Evolutionary conservation across 1,140 invertebrate species (phyloP).

Genomic region (Orchesella cincta): DNA sequence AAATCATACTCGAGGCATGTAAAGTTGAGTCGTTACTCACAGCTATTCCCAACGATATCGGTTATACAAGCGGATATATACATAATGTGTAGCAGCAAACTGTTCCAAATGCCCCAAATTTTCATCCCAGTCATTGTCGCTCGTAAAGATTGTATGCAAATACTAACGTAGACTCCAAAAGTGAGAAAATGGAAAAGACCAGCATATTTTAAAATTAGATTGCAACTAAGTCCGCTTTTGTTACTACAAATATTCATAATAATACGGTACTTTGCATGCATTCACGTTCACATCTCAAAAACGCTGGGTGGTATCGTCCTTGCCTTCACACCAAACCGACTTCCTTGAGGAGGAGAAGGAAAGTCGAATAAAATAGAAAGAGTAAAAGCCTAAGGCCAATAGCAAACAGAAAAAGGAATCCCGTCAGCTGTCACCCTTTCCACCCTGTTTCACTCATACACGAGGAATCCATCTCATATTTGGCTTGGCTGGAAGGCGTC

Average conservation of each 20-base stretch:
- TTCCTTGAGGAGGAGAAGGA: neutral
- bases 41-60: too few species aligned
- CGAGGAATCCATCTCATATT: conserved; percentile 12
- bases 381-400: conserved; percentile 4
- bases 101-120: neutral
- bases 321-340: too few species aligned
- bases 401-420: conserved; percentile 8
- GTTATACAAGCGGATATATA: neutral
- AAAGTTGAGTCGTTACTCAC: conserved; percentile 3
- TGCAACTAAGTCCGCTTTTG: neutral
- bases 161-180: neutral
- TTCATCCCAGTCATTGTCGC: neutral
- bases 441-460: conserved; percentile 6
- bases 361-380: neutral
- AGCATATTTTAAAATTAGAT: conserved; percentile 19
- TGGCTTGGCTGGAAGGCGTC: too few species aligned
- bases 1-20: too few species aligned
- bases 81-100: neutral
- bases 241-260: neutral
- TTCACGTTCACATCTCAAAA: neutral
- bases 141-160: conserved; percentile 6
- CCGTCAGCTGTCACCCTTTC: conserved; percentile 2
- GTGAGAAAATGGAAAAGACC: neutral
- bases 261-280: neutral
- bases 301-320: too few species aligned